Evolutionary conservation across 23 tunicate genomes (phyloP), one percentile per base, ranked within the genome.

Genomic region (Ascidia mentula): DNA sequence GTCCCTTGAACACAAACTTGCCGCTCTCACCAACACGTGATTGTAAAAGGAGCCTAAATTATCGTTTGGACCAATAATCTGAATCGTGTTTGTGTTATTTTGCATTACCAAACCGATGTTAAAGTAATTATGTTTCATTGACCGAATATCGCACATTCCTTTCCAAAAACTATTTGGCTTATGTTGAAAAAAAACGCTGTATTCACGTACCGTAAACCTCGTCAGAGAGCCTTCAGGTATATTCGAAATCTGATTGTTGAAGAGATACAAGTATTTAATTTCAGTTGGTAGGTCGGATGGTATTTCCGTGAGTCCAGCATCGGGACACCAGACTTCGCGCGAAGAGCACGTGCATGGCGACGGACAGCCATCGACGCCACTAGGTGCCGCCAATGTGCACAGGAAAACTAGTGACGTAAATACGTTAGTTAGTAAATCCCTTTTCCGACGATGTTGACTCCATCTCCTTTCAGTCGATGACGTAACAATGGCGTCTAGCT

Each of bases 201-300:
- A n/a, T n/a, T 42, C 12, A 42, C 53, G 12, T 83, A 83, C 88
- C 82, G 69, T 65, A 12, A 84, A 38, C 22, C 42, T 38, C 20
- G 82, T 18, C 76, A 89, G 69, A 6, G 84, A 45, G 20, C 86
- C 78, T 53, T 59, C 71, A 15, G 87, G 84, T 42, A 89, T 82
- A 34, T 40, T 81, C 12, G 90, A 60, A 32, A 90, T 90, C 60
- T 90, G 81, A 77, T 90, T 90, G 65, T 85, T 61, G 65, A 85
- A 90, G 17, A 90, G 35, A 70, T 80, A 90, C 28, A 90, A 24
- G 37, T 77, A 37, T 59, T 75, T 77, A 9, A 80, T 83, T 74
- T 80, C 36, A 35, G 80, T 33, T 1, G 87, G 78, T 13, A 90
- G 74, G 36, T 74, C 90, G 24, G 46, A 26, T 31, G 96, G 89